Percentiles rank a stretch among this genome's conserved stretches.
These are phyloP conservation scores for Scolopax rusticola DNA, from an alignment of 2,797 vertebrate genomes.

Conservation along the genomic window DNA sequence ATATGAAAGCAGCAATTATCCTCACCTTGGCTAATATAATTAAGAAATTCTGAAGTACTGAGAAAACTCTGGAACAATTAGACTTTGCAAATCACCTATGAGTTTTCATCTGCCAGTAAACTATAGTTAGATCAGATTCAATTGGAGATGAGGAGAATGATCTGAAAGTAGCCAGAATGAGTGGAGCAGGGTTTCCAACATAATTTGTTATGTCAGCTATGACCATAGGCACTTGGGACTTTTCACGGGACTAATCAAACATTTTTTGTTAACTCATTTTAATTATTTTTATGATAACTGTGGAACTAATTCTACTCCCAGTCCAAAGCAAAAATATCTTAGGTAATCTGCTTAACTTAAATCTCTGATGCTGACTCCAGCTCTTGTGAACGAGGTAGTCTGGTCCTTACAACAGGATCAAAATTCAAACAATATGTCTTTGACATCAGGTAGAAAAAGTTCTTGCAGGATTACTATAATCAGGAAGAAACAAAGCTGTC, in stretches of 20 bases:
- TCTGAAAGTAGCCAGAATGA: background rate
- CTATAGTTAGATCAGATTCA: conserved; percentile 56
- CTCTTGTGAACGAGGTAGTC: background rate
- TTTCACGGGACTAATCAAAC: background rate
- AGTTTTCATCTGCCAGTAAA: conserved; percentile 27
- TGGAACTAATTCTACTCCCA: conserved; percentile 7
- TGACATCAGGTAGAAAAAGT: background rate
- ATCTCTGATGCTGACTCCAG: conserved; percentile 10
- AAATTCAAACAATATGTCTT: background rate
- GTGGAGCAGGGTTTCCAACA: background rate
- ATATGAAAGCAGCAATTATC: conserved; percentile 71
- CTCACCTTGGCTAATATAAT: conserved; percentile 70
- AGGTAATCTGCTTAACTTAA: conserved; percentile 3
- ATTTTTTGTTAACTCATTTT: conserved; percentile 9
- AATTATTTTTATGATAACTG: conserved; percentile 19
- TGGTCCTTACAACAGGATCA: background rate
- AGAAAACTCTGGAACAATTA: conserved; percentile 55
- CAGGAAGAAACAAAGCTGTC: background rate
- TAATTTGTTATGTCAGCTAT: background rate
- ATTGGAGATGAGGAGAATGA: background rate
- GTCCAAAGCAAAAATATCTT: background rate
- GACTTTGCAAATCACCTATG: conserved; percentile 50
- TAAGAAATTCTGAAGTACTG: conserved; percentile 60
- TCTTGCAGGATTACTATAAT: background rate
- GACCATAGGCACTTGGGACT: background rate